Percentiles rank a stretch among this genome's conserved stretches.
Conservation (phyloP, 2,797 vertebrate genomes). For the Phataginus tetradactyla region DNA sequence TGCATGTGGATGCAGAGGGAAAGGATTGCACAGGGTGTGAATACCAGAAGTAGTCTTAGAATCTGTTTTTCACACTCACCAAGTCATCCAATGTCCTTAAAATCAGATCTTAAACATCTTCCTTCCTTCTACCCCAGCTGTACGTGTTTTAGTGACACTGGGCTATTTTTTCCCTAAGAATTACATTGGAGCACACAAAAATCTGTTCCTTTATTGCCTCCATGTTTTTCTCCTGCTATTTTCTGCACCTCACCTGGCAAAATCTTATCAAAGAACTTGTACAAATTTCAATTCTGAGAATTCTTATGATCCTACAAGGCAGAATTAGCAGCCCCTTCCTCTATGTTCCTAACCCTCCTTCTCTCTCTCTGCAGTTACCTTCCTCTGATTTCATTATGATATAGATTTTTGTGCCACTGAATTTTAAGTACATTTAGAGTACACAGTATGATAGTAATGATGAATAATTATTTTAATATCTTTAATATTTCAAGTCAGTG, state of each 20-base stretch:
- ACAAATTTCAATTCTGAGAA: neutral
- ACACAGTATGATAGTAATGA: neutral
- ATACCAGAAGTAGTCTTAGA: neutral
- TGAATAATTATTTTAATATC: neutral
- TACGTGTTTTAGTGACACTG: neutral
- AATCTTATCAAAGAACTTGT: neutral
- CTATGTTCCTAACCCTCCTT: neutral
- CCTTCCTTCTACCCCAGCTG: neutral
- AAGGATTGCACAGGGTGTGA: neutral
- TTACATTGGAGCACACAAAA: neutral
- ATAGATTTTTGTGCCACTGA: neutral
- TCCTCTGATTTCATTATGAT: neutral
- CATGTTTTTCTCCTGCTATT: neutral
- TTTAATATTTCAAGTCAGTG: neutral
- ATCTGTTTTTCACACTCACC: neutral
- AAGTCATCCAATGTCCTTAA: neutral
- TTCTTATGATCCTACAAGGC: neutral
- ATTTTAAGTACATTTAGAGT: neutral
- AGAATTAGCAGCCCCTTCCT: neutral
- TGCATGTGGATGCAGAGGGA: neutral
- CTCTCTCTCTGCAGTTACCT: neutral
- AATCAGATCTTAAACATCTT: neutral
- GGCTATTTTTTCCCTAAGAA: neutral
- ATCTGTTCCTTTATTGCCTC: neutral
- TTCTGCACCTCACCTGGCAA: neutral